phyloP scores from a whole-genome alignment of 2,797 vertebrate species.

The Phoxinus dragarum region DNA sequence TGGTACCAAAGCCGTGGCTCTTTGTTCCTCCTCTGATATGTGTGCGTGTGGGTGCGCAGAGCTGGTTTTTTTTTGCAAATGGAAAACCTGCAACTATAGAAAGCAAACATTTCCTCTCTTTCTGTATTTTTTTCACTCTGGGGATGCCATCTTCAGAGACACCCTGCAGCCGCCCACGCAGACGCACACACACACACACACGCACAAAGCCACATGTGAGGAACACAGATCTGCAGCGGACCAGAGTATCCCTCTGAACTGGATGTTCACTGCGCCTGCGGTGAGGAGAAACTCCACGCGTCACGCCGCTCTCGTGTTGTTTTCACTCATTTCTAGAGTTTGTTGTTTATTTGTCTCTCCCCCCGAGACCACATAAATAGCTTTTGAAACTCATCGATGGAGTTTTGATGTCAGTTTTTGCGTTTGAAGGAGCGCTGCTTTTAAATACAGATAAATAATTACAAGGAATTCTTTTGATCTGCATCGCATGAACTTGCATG shows the following conservation, averaged over 20 bases:
- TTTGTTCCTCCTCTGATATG: conserved; percentile 37
- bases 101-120: conserved; percentile 70
- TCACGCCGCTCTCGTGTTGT: conserved; percentile 39
- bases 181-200: conserved; percentile 45
- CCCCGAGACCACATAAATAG: conserved; percentile 55
- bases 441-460: conserved; percentile 36
- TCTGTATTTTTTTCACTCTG: conserved; percentile 57
- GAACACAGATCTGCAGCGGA: conserved; percentile 62
- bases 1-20: conserved; percentile 15
- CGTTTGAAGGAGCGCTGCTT: conserved; percentile 8
- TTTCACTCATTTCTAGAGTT: conserved; percentile 37
- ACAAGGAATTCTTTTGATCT: conserved; percentile 4
- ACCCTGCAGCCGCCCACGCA: conserved; percentile 70
- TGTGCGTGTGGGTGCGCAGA: conserved; percentile 33
- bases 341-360: conserved; percentile 54
- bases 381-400: conserved; percentile 47
- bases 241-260: conserved; percentile 69
- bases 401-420: conserved; percentile 53
- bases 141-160: conserved; percentile 87
- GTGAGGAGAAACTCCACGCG: conserved; percentile 54
- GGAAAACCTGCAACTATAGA: conserved; percentile 55
- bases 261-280: conserved; percentile 68
- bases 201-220: conserved; percentile 58
- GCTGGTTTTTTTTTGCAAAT: conserved; percentile 46
- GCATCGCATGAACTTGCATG: not conserved